A percentile compares a stretch with the other conserved stretches of the same genome.
Conservation (phyloP, 1,140 invertebrate genomes). For the Drosophila tani region DNA sequence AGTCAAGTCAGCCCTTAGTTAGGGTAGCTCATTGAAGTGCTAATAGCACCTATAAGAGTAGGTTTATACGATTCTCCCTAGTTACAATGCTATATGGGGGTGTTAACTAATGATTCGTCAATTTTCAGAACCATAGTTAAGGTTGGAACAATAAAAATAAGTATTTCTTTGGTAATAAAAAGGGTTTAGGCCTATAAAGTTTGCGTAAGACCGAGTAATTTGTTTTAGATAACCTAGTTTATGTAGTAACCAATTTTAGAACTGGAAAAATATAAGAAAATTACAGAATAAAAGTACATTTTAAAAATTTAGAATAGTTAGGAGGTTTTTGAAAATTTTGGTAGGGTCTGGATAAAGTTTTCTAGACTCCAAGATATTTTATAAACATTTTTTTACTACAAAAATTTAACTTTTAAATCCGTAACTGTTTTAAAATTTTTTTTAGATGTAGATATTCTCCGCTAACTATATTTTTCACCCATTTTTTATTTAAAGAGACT, state of each 20-base stretch:
- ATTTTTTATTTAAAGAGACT: not conserved
- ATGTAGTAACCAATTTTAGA: not conserved
- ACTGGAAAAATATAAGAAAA: too few species aligned
- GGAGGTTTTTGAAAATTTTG: too few species aligned
- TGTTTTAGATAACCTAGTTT: not conserved
- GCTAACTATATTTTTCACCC: not conserved
- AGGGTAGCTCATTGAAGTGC: not conserved
- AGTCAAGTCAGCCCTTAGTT: slow-evolving; percentile 3
- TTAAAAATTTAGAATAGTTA: not conserved
- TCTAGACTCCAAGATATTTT: too few species aligned
- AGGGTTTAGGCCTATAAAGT: too few species aligned
- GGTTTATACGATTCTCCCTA: not conserved
- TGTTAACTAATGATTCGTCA: slow-evolving; percentile 14
- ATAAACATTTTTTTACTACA: too few species aligned
- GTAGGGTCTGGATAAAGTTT: too few species aligned
- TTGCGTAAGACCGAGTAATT: not conserved
- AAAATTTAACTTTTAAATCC: too few species aligned
- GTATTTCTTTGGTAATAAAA: not conserved
- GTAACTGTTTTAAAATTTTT: too few species aligned
- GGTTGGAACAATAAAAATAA: not conserved
- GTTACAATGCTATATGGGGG: slow-evolving; percentile 8
- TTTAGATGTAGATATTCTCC: too few species aligned
- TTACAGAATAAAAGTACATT: not conserved
- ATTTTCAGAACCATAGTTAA: slow-evolving; percentile 1
- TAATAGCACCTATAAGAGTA: slow-evolving; percentile 5